A percentile compares a stretch with the other conserved stretches of the same genome.
phyloP scores from a whole-genome alignment of 2,113 vertebrate species.

The Pardalotus punctatus region DNA sequence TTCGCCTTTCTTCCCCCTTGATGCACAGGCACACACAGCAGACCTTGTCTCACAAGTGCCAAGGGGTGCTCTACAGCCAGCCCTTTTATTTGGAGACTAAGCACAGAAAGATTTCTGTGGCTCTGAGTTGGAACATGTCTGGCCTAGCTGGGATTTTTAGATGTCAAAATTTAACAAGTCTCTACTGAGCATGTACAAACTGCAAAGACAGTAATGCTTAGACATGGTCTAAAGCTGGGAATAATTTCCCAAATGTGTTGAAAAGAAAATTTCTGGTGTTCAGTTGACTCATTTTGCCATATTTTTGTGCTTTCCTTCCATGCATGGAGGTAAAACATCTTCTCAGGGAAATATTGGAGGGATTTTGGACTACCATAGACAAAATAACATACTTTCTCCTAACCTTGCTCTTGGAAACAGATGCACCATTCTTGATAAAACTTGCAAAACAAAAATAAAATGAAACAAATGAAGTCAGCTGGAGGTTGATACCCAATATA shows the following conservation, averaged over 20 bases:
- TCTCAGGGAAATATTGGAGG: neutral
- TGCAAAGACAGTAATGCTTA: neutral
- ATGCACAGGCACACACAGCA: neutral
- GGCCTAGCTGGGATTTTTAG: neutral
- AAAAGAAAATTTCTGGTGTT: constrained; percentile 29
- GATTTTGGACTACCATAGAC: constrained; percentile 1
- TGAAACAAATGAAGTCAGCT: neutral
- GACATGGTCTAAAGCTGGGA: neutral
- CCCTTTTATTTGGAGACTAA: neutral
- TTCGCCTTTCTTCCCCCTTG: neutral
- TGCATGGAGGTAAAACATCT: neutral
- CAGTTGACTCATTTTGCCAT: neutral
- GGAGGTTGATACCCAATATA: neutral
- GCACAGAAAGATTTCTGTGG: neutral
- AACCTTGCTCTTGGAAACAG: constrained; percentile 48
- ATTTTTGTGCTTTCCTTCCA: neutral
- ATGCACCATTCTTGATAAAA: constrained; percentile 31
- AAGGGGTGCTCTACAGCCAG: neutral
- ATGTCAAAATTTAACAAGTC: constrained; percentile 16
- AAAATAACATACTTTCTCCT: constrained; percentile 52
- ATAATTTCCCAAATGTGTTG: neutral
- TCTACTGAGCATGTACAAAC: neutral
- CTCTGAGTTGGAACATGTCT: neutral
- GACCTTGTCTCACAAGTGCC: neutral
- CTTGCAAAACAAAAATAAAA: constrained; percentile 41